phyloP scores from a whole-genome alignment of 1,140 invertebrate species.

The Harpegnathos saltator region DNA sequence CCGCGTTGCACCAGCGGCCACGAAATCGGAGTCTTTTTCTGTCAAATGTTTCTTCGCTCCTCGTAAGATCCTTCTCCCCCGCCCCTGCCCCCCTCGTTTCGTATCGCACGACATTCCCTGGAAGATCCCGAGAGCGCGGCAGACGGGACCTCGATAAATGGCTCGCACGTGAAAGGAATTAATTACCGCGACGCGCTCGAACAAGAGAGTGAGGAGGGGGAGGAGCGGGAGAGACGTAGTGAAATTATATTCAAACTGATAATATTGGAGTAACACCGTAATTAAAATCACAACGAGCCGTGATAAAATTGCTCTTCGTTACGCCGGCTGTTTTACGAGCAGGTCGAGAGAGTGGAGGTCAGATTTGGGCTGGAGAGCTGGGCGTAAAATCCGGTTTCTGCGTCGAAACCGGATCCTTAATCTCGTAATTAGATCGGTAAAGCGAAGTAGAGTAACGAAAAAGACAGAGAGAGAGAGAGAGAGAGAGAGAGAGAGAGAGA shows the following conservation, averaged over 20 bases:
- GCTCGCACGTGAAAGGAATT: conserved; percentile 18
- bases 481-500: too few species aligned
- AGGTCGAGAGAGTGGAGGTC: background rate
- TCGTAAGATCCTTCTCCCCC: conserved; percentile 17
- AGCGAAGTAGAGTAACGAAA: conserved; percentile 24
- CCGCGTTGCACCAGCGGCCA: background rate
- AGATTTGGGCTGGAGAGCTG: background rate
- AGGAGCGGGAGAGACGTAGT: background rate
- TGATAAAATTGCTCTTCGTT: too few species aligned
- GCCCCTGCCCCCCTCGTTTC: conserved; percentile 1
- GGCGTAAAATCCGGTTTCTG: background rate
- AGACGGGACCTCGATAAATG: conserved; percentile 27
- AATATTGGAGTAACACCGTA: background rate
- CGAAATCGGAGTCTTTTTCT: conserved; percentile 63
- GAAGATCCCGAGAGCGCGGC: conserved; percentile 6
- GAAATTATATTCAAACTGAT: conserved; percentile 10
- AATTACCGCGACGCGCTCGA: background rate
- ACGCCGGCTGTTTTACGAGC: too few species aligned
- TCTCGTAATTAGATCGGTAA: conserved; percentile 18
- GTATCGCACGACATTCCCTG: conserved; percentile 23
- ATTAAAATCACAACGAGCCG: too few species aligned
- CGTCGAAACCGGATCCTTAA: background rate
- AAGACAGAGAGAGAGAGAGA: too few species aligned
- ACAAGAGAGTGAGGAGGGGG: background rate
- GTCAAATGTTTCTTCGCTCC: conserved; percentile 11